Evolutionary conservation across 1,140 invertebrate genomes (phyloP), one percentile per base, ranked within the genome.

Genomic region (Tetramorium simillimum): DNA sequence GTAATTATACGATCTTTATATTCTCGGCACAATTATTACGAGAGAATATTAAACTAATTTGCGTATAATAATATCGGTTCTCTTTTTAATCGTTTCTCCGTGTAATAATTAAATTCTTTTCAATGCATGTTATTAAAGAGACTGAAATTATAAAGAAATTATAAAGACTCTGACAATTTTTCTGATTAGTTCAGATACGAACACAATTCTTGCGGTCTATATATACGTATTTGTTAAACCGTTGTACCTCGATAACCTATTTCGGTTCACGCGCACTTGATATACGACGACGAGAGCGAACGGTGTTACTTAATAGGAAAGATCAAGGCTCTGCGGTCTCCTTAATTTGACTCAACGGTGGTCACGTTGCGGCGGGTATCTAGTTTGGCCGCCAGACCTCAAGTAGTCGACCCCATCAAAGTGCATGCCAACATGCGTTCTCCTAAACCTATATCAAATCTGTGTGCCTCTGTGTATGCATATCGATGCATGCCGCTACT

Each of bases 291-390:
- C 5, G 3, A 2, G 12, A 40, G 62, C 24, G 24, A 73, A 60
- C 43, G 53, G 80, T 75, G 37, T 58, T 70, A 28, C 75, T 69
- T 84, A 72, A 75, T 56, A 67, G 28, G 28, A 21, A 51, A 58
- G 69, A 87, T 87, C 58, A 75, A 67, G 80, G 86, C 37, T 65
- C 14, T 56, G 69, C 58, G 80, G 69, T 87, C 43, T 75, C 62
- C 86, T 75, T 73, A 37, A 73, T 75, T 75, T 69, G 49, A 75
- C 51, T 84, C 49, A 87, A 85, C 80, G 49, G 46, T 14, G 69
- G 80, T 75, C 81, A 75, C 73, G 49, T 75, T 84, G 49, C 69
- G 40, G 67, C 65, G 65, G 56, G 56, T 28, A 77, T 84, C 60
- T 14, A 51, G 81, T 46, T 73, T 75, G 70, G 51, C 51, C 69